Evolutionary conservation across 2,888 invertebrate genomes (phyloP).

Genomic region (Steinernema scapterisci): DNA sequence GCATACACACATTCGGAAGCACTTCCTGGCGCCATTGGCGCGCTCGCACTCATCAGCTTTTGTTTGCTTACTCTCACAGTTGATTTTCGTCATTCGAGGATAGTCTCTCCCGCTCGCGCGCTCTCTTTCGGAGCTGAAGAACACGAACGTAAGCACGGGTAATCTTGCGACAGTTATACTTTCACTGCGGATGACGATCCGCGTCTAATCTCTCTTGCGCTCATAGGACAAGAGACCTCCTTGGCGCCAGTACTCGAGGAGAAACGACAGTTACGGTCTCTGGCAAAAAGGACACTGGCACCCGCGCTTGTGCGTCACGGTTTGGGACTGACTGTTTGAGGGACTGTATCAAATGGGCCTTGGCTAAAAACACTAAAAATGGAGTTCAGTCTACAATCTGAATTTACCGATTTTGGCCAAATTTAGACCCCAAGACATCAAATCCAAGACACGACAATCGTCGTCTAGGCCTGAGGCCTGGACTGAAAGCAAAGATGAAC

Average conservation of each 20-base stretch:
- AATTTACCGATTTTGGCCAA: too few relatives aligned
- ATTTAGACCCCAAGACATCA: too few relatives aligned
- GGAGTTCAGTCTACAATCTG: too few relatives aligned
- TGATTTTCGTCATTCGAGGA: constrained; percentile 9
- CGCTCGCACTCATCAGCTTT: constrained; percentile 4
- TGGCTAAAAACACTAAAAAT: too few relatives aligned
- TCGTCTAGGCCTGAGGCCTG: too few relatives aligned
- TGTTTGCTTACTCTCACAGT: constrained; percentile 11
- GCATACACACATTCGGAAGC: not conserved
- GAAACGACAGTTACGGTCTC: not conserved
- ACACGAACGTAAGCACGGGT: not conserved
- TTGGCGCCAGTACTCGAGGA: constrained; percentile 26
- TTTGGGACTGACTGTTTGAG: too few relatives aligned
- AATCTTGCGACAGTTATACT: constrained; percentile 26
- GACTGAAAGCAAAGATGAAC: too few relatives aligned
- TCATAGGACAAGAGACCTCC: constrained; percentile 16
- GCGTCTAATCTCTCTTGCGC: constrained; percentile 17
- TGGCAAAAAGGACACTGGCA: too few relatives aligned
- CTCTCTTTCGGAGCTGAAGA: not conserved
- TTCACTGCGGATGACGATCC: constrained; percentile 16
- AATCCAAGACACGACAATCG: too few relatives aligned
- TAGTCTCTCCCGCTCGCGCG: too few relatives aligned
- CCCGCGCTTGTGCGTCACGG: too few relatives aligned
- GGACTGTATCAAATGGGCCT: too few relatives aligned
- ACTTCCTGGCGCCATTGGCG: constrained; percentile 22